Evolutionary conservation across 2,797 vertebrate species (phyloP).

Genomic region (Argya squamiceps): DNA sequence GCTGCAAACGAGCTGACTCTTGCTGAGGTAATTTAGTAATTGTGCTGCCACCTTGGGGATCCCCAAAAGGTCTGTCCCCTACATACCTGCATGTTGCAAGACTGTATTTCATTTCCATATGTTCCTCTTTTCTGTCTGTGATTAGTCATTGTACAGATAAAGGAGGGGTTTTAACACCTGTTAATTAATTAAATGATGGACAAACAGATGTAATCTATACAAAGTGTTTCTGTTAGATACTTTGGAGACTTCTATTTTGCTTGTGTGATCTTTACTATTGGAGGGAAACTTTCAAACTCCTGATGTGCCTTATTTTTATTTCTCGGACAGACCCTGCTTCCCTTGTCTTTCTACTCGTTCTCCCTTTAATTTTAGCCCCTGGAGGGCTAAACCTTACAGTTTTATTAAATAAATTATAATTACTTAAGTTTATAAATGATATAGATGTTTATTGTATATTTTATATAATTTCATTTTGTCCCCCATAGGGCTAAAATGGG

Average conservation of each 20-base stretch:
- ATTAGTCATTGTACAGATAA: not conserved
- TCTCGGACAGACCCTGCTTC: not conserved
- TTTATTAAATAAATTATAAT: not conserved
- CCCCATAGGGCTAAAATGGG: not conserved
- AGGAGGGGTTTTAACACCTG: not conserved
- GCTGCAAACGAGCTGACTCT: not conserved
- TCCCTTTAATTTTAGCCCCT: not conserved
- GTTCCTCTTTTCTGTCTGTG: not conserved
- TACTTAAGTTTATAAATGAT: not conserved
- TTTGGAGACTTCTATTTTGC: not conserved
- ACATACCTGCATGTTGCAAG: not conserved
- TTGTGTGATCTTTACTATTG: not conserved
- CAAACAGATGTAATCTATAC: too few species aligned
- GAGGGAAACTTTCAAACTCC: not conserved
- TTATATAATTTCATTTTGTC: not conserved
- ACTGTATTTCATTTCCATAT: not conserved
- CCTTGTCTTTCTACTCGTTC: not conserved
- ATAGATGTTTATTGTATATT: not conserved
- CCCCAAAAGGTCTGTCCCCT: not conserved
- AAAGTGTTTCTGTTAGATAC: not conserved
- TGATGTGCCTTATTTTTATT: not conserved
- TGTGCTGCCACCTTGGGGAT: rapidly evolving
- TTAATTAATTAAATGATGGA: too few species aligned
- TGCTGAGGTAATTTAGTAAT: not conserved
- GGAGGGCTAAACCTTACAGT: not conserved